These are phyloP conservation scores for Ondatra zibethicus DNA, from an alignment of 2,113 vertebrate genomes.

Conservation along the genomic window DNA sequence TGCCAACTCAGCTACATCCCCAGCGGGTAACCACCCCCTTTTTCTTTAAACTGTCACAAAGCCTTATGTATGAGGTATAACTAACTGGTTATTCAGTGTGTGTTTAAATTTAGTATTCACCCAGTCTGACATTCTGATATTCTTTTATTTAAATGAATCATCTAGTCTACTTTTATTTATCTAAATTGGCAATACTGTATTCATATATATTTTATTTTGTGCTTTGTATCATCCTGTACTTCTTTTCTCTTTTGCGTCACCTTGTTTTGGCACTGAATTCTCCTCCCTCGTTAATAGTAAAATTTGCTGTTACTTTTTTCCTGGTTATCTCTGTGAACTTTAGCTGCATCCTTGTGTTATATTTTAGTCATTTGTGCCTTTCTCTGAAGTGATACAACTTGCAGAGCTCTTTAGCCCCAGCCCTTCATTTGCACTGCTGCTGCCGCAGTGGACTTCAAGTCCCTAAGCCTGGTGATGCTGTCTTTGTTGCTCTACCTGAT, in stretches of 20 bases:
- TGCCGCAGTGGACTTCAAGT: too few species aligned
- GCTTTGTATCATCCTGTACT: neutral
- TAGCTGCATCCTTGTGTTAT: neutral
- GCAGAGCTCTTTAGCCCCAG: rapidly evolving
- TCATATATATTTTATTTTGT: neutral
- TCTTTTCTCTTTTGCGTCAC: neutral
- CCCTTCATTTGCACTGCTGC: rapidly evolving
- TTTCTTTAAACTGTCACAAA: neutral
- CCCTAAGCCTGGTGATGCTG: neutral
- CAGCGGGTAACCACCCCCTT: neutral
- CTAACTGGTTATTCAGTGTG: neutral
- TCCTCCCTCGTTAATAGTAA: neutral
- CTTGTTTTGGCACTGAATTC: neutral
- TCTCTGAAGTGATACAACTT: neutral
- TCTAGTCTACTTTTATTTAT: neutral
- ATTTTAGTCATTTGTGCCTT: neutral
- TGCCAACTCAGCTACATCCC: neutral
- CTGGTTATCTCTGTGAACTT: neutral
- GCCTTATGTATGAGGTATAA: neutral
- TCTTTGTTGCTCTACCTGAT: neutral
- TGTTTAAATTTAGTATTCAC: neutral
- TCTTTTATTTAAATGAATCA: neutral
- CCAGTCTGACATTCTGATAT: neutral
- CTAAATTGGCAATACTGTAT: neutral
- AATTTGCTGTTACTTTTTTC: neutral